phyloP scores from a whole-genome alignment of 2,797 vertebrate species.

The Carapus acus region DNA sequence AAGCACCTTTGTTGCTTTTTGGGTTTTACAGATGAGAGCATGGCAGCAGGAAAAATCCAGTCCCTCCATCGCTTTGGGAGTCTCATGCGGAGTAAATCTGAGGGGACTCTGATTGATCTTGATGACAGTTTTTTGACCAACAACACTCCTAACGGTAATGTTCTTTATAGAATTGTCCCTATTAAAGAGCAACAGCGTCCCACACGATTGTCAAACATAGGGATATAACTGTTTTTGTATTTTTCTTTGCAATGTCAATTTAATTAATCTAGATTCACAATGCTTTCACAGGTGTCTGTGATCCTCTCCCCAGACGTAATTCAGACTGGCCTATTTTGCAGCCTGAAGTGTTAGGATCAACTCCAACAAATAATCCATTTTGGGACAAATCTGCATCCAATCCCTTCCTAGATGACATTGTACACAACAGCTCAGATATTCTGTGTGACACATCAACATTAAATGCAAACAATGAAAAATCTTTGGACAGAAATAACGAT shows the following conservation, averaged over 20 bases:
- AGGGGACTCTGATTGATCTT: conserved; percentile 84
- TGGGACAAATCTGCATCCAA: conserved; percentile 89
- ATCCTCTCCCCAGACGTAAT: conserved; percentile 30
- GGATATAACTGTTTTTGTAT: too few relatives aligned
- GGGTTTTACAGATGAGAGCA: conserved; percentile 74
- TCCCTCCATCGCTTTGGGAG: conserved; percentile 66
- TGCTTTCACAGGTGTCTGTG: conserved; percentile 56
- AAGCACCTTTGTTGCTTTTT: conserved; percentile 6
- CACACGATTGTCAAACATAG: background rate
- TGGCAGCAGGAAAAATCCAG: conserved; percentile 73
- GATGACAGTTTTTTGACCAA: conserved; percentile 61
- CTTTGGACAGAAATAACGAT: conserved; percentile 65
- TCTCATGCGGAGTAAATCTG: conserved; percentile 81
- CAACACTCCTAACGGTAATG: conserved; percentile 67
- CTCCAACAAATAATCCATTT: conserved; percentile 83
- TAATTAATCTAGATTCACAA: background rate
- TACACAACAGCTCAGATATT: conserved; percentile 63
- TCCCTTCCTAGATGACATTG: conserved; percentile 89
- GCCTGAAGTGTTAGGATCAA: conserved; percentile 45
- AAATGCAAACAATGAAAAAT: conserved; percentile 70
- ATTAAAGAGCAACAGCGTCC: background rate
- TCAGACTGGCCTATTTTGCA: conserved; percentile 57
- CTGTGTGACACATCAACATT: conserved; percentile 54
- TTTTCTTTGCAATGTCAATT: too few relatives aligned
- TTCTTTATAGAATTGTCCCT: conserved; percentile 5